These are phyloP conservation scores for Globia sparganii DNA, from an alignment of 2,888 invertebrate species.

Conservation along the genomic window DNA sequence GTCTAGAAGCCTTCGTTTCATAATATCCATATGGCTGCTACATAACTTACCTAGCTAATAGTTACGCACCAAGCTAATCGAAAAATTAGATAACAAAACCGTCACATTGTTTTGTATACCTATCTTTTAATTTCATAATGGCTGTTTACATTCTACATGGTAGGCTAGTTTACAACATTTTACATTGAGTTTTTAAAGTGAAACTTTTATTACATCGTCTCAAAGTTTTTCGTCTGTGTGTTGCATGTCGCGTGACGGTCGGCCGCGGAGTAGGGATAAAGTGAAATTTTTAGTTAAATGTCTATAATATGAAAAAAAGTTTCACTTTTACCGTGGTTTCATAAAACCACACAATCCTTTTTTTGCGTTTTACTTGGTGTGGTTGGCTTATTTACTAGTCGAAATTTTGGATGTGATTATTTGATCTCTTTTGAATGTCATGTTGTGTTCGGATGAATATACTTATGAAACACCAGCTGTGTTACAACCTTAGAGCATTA, in stretches of 20 bases:
- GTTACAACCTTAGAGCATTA: too few species aligned
- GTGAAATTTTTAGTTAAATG: too few species aligned
- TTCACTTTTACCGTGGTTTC: too few species aligned
- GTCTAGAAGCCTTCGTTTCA: slow-evolving; percentile 73
- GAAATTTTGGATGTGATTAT: slow-evolving; percentile 16
- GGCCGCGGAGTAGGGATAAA: too few species aligned
- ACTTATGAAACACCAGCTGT: slow-evolving; percentile 17
- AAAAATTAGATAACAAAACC: slow-evolving; percentile 40
- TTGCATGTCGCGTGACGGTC: too few species aligned
- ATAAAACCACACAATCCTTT: too few species aligned
- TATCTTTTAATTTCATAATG: slow-evolving; percentile 33
- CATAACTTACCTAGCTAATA: slow-evolving; percentile 44
- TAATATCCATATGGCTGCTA: slow-evolving; percentile 52
- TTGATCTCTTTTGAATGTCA: slow-evolving; percentile 32
- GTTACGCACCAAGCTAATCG: slow-evolving; percentile 52
- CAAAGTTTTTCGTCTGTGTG: too few species aligned
- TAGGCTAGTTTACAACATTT: slow-evolving; percentile 44
- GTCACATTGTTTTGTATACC: slow-evolving; percentile 28
- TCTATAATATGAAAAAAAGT: too few species aligned
- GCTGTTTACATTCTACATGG: slow-evolving; percentile 37
- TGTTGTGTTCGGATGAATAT: slow-evolving; percentile 22
- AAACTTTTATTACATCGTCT: too few species aligned
- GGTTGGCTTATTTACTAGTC: slow-evolving; percentile 22
- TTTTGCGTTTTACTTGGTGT: slow-evolving; percentile 30
- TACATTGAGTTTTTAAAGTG: slow-evolving; percentile 29